These are phyloP conservation scores for Brachypteracias leptosomus DNA, from an alignment of 2,113 vertebrate genomes.

Conservation along the genomic window DNA sequence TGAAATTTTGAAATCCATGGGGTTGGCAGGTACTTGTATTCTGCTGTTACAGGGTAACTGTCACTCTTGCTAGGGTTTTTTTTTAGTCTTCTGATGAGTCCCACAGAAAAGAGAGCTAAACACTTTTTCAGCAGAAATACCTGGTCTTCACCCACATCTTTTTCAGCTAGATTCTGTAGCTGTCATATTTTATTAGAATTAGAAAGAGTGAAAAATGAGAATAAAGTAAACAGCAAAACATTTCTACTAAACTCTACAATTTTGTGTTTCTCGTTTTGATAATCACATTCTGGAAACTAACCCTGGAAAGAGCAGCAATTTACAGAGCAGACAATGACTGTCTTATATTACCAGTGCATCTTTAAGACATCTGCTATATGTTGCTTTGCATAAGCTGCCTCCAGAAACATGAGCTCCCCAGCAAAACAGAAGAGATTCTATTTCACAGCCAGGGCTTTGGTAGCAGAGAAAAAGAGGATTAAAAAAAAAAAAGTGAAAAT, in stretches of 20 bases:
- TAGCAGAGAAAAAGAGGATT: background rate
- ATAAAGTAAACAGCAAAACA: background rate
- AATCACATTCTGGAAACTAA: background rate
- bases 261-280: background rate
- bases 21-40: background rate
- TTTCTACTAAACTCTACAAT: background rate
- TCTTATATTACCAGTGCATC: background rate
- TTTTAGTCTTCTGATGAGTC: background rate
- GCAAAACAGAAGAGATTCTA: background rate
- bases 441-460: background rate
- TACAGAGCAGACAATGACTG: background rate
- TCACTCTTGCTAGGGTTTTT: background rate
- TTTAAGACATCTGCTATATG: background rate
- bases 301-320: background rate
- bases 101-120: background rate
- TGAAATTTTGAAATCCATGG: background rate
- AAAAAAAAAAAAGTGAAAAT: background rate
- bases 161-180: background rate
- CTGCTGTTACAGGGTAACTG: background rate
- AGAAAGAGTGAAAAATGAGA: background rate
- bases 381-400: background rate
- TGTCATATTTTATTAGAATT: background rate
- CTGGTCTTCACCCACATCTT: accelerated
- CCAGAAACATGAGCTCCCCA: background rate
- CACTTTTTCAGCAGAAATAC: background rate